Percentiles rank a stretch among this genome's conserved stretches.
These are phyloP conservation scores for Nesoenas mayeri DNA, from an alignment of 2,113 vertebrate genomes.

Conservation along the genomic window DNA sequence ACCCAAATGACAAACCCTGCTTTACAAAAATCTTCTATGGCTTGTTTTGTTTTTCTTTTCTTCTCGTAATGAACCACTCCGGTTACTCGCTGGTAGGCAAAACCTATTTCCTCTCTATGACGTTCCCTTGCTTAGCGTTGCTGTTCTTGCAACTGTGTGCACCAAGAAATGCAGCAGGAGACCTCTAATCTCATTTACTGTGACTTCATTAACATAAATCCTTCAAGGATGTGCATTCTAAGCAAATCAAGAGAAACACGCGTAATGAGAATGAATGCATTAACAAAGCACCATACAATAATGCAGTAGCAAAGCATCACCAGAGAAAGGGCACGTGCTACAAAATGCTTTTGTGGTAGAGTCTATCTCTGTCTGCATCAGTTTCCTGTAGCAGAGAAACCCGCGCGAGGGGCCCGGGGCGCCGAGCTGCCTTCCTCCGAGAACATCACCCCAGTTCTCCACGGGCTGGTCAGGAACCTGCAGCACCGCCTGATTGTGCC, in stretches of 20 bases:
- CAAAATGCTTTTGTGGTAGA: background rate
- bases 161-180: background rate
- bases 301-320: background rate
- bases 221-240: background rate
- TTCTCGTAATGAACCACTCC: background rate
- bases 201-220: background rate
- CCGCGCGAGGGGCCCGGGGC: background rate
- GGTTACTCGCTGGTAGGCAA: background rate
- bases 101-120: background rate
- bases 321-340: background rate
- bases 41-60: background rate
- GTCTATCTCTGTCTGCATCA: background rate
- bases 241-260: background rate
- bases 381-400: background rate
- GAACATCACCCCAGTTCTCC: background rate
- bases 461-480: background rate
- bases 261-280: background rate
- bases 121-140: background rate
- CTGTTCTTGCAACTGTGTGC: background rate
- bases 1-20: background rate
- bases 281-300: background rate
- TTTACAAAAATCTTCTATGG: background rate
- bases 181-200: background rate
- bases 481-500: background rate
- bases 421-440: background rate